phyloP scores from a whole-genome alignment of 2,113 vertebrate genomes.

The Epinephelus lanceolatus region DNA sequence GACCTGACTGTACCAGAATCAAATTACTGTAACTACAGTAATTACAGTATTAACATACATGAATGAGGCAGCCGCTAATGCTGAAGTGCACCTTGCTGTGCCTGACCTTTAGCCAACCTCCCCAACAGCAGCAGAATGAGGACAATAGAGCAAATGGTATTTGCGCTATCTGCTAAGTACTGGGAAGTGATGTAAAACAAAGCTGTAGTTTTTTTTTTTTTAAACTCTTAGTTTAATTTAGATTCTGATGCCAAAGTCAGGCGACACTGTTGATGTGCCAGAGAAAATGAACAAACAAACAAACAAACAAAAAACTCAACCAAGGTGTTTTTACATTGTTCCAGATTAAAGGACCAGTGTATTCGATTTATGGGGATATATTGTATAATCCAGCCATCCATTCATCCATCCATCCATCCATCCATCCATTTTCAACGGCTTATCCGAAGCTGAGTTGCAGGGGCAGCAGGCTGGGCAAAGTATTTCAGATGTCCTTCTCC shows the following conservation, averaged over 20 bases:
- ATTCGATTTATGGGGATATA: no score
- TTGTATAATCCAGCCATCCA: no score
- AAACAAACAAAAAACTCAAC: background rate
- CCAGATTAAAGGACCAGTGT: no score
- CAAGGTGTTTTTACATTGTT: background rate
- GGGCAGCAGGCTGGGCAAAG: no score
- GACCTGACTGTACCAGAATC: background rate
- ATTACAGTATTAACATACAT: background rate
- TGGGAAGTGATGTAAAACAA: background rate
- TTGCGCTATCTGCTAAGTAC: background rate
- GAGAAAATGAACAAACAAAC: no score
- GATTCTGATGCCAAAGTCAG: background rate
- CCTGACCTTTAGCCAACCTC: constrained; percentile 3
- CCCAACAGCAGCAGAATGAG: background rate
- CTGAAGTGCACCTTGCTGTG: background rate
- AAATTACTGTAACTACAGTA: background rate
- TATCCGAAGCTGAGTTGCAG: no score
- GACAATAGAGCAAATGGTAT: background rate
- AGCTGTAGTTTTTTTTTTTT: background rate
- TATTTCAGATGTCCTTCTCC: no score
- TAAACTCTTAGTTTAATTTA: background rate
- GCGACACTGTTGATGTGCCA: background rate
- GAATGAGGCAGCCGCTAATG: background rate
- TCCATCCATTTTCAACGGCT: no score
- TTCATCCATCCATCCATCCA: no score